These are phyloP conservation scores for Syndactyla subalaris DNA, from an alignment of 2,797 vertebrate genomes.

Conservation along the genomic window DNA sequence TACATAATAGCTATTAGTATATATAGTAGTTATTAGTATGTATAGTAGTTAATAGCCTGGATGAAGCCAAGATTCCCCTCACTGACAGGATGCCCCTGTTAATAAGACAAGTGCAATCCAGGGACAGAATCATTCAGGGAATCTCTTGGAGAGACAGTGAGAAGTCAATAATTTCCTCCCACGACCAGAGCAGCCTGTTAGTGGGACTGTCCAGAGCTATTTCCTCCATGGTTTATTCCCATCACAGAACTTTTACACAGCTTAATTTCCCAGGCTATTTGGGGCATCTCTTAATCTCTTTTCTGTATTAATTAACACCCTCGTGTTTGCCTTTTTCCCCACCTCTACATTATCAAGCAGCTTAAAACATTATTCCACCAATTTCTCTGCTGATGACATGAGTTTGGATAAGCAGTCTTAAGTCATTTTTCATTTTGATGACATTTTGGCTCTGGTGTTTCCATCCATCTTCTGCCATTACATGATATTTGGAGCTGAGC, in stretches of 20 bases:
- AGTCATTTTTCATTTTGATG: not conserved
- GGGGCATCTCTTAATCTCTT: not conserved
- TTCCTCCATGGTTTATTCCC: not conserved
- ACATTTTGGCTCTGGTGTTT: not conserved
- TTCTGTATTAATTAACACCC: not conserved
- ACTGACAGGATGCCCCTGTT: not conserved
- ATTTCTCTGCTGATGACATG: not conserved
- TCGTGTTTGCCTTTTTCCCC: not conserved
- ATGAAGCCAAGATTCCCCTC: not conserved
- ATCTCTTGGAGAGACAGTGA: not conserved
- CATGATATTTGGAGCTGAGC: not conserved
- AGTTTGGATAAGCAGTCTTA: not conserved
- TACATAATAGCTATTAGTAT: too few species aligned
- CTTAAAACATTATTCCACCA: slow-evolving; percentile 20
- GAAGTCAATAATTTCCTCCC: not conserved
- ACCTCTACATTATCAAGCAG: not conserved
- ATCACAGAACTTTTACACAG: not conserved
- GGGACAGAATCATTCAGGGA: not conserved
- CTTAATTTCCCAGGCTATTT: not conserved
- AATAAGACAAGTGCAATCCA: not conserved
- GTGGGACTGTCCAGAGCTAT: not conserved
- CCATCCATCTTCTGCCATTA: not conserved
- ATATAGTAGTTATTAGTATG: too few species aligned
- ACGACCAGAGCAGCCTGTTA: not conserved
- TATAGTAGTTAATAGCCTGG: not conserved